These are phyloP conservation scores for Lateolabrax maculatus DNA, from an alignment of 2,797 vertebrate genomes.

Conservation along the genomic window DNA sequence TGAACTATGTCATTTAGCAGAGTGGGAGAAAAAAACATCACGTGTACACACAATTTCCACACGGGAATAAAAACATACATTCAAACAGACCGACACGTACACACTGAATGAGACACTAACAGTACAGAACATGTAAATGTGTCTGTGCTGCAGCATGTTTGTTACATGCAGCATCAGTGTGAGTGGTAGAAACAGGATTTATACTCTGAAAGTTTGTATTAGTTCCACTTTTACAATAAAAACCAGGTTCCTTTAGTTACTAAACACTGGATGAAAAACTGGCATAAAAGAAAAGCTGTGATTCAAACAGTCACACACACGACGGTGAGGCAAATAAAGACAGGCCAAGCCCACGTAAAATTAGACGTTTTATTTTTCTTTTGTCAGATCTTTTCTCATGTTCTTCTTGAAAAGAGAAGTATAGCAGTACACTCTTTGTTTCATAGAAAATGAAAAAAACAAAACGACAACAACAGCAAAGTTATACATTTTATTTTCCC, in stretches of 20 bases:
- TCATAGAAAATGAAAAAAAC: constrained; percentile 86
- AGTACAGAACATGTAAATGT: background rate
- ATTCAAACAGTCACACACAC: background rate
- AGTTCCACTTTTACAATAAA: background rate
- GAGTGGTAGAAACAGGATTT: too few relatives aligned
- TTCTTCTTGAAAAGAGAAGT: constrained; percentile 86
- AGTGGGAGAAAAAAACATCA: background rate
- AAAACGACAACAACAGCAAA: constrained; percentile 86
- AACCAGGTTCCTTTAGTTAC: background rate
- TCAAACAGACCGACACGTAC: background rate
- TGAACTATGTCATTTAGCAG: constrained; percentile 4
- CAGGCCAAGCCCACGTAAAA: constrained; percentile 53
- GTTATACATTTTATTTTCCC: constrained; percentile 80
- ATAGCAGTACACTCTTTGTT: constrained; percentile 84
- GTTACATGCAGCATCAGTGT: too few relatives aligned
- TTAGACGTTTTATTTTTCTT: constrained; percentile 73
- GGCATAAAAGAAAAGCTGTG: background rate
- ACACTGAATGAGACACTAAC: background rate
- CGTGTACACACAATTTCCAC: background rate
- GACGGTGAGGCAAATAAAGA: too few relatives aligned
- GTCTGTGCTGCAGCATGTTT: background rate
- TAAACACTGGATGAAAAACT: background rate
- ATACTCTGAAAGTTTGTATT: too few relatives aligned
- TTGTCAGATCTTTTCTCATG: constrained; percentile 78
- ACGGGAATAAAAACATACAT: background rate